Conservation (phyloP, 2,797 vertebrate genomes). For the Varecia variegata region DNA sequence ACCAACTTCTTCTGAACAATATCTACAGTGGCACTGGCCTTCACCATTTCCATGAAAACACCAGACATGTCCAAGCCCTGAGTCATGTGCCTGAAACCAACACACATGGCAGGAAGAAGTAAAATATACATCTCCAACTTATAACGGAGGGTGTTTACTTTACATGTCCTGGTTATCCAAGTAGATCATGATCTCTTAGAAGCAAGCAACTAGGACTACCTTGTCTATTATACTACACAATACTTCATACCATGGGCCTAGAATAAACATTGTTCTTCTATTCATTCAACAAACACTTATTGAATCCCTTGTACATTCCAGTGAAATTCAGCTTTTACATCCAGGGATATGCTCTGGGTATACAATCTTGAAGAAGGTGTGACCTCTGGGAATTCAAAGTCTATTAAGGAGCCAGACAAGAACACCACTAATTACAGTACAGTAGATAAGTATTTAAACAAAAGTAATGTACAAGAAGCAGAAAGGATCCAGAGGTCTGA, state of each 20-base stretch:
- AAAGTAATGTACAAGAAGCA: not conserved
- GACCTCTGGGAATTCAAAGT: not conserved
- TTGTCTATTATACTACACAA: not conserved
- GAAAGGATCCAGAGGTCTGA: not conserved
- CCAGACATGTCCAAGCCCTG: conserved; percentile 93
- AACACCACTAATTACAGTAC: not conserved
- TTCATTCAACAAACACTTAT: not conserved
- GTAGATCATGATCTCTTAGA: not conserved
- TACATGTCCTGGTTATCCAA: not conserved
- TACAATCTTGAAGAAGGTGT: not conserved
- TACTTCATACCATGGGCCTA: not conserved
- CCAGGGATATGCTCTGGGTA: not conserved
- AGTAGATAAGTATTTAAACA: not conserved
- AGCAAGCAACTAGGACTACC: not conserved
- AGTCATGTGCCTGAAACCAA: conserved; percentile 90
- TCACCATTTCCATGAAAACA: conserved; percentile 97
- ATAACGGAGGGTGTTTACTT: not conserved
- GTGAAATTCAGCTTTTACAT: conserved; percentile 17
- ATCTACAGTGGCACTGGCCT: conserved; percentile 94
- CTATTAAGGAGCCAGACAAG: conserved; percentile 1
- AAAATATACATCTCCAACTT: not conserved
- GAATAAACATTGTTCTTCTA: not conserved
- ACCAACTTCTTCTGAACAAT: conserved; percentile 96
- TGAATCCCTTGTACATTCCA: not conserved
- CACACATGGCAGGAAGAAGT: not conserved